Evolutionary conservation across 2,113 vertebrate species (phyloP).

Genomic region (Mus musculus): GRCm39 chr13:69114001-69114500

Average conservation of each 20-base stretch:
- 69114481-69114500: background rate
- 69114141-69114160: background rate
- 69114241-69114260: background rate
- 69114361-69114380: background rate
- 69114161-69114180: no score
- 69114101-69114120: no score
- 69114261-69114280: background rate
- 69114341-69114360: background rate
- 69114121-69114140: background rate
- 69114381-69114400: background rate
- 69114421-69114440: background rate
- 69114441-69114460: background rate
- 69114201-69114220: background rate
- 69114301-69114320: background rate
- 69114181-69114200: background rate
- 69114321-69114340: background rate
- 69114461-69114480: background rate
- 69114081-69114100: rapidly evolving
- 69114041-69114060: background rate
- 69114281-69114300: background rate
- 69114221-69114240: background rate
- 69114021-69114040: background rate
- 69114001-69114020: background rate
- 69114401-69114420: background rate
- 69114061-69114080: background rate